Evolutionary conservation across 2,113 vertebrate species (phyloP).

Genomic region (Thymallus thymallus): DNA sequence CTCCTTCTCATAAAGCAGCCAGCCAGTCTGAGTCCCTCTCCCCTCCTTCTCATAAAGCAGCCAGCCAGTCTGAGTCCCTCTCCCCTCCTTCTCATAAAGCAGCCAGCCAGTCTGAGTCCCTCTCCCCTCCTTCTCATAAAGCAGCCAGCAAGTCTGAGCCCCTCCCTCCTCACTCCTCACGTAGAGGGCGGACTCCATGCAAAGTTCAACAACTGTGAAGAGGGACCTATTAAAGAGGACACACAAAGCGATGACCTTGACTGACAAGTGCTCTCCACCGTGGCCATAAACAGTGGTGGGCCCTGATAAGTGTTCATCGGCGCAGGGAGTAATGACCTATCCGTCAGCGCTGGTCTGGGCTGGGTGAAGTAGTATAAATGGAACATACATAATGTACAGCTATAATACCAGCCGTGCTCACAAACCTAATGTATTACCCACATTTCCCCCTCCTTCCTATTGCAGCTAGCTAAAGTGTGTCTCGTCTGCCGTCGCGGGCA

Average conservation of each 20-base stretch:
- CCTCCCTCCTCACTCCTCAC: too few species aligned
- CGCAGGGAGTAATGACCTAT: conserved; percentile 99
- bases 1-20: too few species aligned
- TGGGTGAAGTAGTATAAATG: conserved; percentile 97
- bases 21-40: too few species aligned
- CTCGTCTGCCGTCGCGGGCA: conserved; percentile 88
- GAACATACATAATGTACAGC: conserved; percentile 99
- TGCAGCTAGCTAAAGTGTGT: conserved; percentile 10
- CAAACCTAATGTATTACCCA: conserved; percentile 94
- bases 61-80: too few species aligned
- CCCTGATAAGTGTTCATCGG: conserved; percentile 99
- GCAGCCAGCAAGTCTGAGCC: too few species aligned
- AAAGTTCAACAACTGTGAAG: conserved; percentile 99
- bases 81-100: too few species aligned
- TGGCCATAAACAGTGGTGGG: conserved; percentile 96
- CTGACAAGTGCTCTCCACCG: conserved; percentile 97
- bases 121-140: background rate
- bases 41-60: too few species aligned
- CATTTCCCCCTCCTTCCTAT: conserved; percentile 30
- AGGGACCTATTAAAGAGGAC: conserved; percentile 98
- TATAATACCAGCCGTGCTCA: conserved; percentile 96
- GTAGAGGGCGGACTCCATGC: conserved; percentile 61
- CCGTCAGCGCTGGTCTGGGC: conserved; percentile 84
- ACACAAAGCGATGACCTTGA: conserved; percentile 99
- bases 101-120: too few species aligned